Conservation (phyloP, 2,797 vertebrate genomes). For the Rhynchonycteris naso region DNA sequence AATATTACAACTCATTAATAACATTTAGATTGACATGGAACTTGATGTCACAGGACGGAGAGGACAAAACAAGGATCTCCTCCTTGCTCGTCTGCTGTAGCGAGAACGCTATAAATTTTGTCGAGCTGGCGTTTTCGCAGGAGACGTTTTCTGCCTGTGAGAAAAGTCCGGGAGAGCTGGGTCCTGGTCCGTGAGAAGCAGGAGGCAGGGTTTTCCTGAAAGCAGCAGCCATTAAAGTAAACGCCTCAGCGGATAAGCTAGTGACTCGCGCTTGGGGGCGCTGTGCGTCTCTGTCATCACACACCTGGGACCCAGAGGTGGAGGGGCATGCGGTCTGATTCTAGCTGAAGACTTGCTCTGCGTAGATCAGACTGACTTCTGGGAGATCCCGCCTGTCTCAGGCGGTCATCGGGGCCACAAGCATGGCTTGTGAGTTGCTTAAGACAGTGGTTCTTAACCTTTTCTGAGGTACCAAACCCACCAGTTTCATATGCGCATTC, state of each 20-base stretch:
- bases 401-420: background rate
- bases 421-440: constrained; percentile 60
- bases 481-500: too few species aligned
- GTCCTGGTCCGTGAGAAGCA: background rate
- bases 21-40: background rate
- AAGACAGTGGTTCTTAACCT: too few species aligned
- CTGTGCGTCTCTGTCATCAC: constrained; percentile 61
- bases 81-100: constrained; percentile 47
- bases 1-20: background rate
- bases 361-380: constrained; percentile 73
- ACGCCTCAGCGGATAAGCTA: constrained; percentile 5
- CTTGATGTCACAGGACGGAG: background rate
- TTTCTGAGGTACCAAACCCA: too few species aligned
- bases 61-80: constrained; percentile 14
- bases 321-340: constrained; percentile 68
- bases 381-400: constrained; percentile 1
- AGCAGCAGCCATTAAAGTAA: constrained; percentile 69
- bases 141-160: constrained; percentile 64
- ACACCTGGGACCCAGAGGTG: constrained; percentile 44
- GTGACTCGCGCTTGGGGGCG: constrained; percentile 38
- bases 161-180: background rate
- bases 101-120: constrained; percentile 41
- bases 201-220: constrained; percentile 68
- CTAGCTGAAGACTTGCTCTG: constrained; percentile 64
- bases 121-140: constrained; percentile 43